A percentile compares a stretch with the other conserved stretches of the same genome.
These are phyloP conservation scores for Pseudomyrmex cubaensis DNA, from an alignment of 1,140 invertebrate genomes.

Conservation along the genomic window DNA sequence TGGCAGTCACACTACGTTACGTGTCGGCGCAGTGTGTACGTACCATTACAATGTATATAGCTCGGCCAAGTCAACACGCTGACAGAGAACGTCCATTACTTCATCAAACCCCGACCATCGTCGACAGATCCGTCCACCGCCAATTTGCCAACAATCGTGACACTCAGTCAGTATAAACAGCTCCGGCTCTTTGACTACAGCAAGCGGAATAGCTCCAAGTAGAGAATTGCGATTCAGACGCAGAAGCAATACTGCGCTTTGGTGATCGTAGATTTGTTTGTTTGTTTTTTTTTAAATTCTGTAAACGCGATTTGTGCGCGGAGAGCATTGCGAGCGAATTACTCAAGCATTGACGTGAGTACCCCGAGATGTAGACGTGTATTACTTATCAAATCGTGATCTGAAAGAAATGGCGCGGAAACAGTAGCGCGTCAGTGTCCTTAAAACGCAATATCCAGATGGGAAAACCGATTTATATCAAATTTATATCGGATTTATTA, in stretches of 20 bases:
- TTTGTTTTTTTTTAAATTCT: conserved; percentile 4
- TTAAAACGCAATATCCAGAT: not conserved
- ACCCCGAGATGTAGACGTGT: too few relatives aligned
- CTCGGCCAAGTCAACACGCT: conserved; percentile 78
- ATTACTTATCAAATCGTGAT: not conserved
- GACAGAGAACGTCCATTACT: conserved; percentile 83
- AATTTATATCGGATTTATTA: too few relatives aligned
- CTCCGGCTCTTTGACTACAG: conserved; percentile 66
- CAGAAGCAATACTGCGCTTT: not conserved
- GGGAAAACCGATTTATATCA: not conserved
- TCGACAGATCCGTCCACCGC: conserved; percentile 78
- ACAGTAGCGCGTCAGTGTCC: not conserved
- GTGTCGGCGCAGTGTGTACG: conserved; percentile 61
- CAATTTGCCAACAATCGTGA: conserved; percentile 82
- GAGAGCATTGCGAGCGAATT: too few relatives aligned
- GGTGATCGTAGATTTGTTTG: not conserved
- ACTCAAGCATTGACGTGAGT: too few relatives aligned
- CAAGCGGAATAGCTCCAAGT: conserved; percentile 58
- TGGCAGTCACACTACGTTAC: conserved; percentile 57
- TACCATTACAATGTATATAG: conserved; percentile 76
- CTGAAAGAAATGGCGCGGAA: not conserved
- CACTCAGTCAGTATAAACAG: conserved; percentile 73
- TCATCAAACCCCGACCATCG: conserved; percentile 82
- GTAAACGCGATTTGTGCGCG: not conserved
- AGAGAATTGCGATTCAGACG: not conserved